Evolutionary conservation across 2,113 vertebrate species (phyloP).

Genomic region (Lasiurus borealis): DNA sequence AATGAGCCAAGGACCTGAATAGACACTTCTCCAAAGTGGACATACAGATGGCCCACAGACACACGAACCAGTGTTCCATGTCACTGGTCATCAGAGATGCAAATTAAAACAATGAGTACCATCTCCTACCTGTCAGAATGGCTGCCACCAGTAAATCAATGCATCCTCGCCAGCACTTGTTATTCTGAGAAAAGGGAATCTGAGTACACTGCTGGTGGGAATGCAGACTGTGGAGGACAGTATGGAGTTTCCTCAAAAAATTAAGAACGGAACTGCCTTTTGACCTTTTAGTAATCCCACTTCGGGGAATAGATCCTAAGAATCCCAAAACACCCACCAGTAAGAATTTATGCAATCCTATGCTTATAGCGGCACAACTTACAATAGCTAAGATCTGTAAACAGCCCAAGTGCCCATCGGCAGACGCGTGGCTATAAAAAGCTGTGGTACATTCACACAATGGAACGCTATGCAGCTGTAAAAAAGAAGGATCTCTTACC

Average conservation of each 20-base stretch:
- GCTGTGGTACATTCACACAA: not conserved
- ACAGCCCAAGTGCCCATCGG: not conserved
- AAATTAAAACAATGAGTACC: too few species aligned
- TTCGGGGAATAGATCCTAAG: not conserved
- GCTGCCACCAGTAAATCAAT: too few species aligned
- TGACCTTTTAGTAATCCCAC: not conserved
- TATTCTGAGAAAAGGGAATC: not conserved
- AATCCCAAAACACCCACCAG: not conserved
- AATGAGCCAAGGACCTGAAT: too few species aligned
- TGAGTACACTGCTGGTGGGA: not conserved
- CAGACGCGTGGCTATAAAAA: not conserved
- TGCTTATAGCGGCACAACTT: not conserved
- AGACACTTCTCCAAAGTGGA: too few species aligned
- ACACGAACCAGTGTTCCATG: too few species aligned
- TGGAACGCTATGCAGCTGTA: not conserved
- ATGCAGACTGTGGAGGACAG: not conserved
- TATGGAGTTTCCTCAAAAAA: not conserved
- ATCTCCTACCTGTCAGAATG: too few species aligned
- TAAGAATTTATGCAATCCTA: not conserved
- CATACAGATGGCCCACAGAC: too few species aligned
- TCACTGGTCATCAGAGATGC: too few species aligned
- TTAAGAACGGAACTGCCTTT: not conserved
- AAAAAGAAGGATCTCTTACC: not conserved
- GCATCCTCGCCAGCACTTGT: too few species aligned
- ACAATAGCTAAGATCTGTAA: not conserved